Conservation (phyloP, 64 coral and sea anemone genomes). For the Montipora foliosa region DNA sequence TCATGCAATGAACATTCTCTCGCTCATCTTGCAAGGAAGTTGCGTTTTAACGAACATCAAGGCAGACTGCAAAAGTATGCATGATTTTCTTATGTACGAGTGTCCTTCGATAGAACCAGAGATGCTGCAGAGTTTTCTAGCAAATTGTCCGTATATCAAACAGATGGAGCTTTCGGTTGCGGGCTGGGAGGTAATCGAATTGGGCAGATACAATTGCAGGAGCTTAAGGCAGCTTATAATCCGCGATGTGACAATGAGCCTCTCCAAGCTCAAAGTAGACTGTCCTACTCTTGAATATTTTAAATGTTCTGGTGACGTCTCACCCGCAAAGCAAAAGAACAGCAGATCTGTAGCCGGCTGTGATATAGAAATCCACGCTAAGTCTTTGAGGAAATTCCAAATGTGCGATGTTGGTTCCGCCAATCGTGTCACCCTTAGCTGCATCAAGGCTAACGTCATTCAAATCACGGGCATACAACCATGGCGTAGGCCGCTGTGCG, state of each 20-base stretch:
- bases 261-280: constrained; percentile 41
- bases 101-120: constrained; percentile 1
- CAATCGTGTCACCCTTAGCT: constrained; percentile 10
- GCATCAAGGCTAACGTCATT: constrained; percentile 11
- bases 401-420: constrained; percentile 36
- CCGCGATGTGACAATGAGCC: constrained; percentile 18
- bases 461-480: constrained; percentile 39
- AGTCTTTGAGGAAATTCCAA: constrained; percentile 20
- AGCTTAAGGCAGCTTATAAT: constrained; percentile 37
- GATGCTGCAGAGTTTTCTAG: constrained; percentile 8
- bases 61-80: constrained; percentile 32
- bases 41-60: background rate
- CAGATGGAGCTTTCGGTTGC: constrained; percentile 27
- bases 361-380: constrained; percentile 8
- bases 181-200: constrained; percentile 35
- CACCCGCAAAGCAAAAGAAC: no score
- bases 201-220: constrained; percentile 21
- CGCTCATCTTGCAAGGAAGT: constrained; percentile 33
- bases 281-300: constrained; percentile 57
- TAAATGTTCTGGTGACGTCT: constrained; percentile 41
- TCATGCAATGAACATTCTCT: constrained; percentile 19
- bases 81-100: constrained; percentile 39
- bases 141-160: constrained; percentile 14
- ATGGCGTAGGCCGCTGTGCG: background rate
- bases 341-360: no score